Evolutionary conservation across 1,140 invertebrate species (phyloP).

Genomic region (Hormaphis cornu): DNA sequence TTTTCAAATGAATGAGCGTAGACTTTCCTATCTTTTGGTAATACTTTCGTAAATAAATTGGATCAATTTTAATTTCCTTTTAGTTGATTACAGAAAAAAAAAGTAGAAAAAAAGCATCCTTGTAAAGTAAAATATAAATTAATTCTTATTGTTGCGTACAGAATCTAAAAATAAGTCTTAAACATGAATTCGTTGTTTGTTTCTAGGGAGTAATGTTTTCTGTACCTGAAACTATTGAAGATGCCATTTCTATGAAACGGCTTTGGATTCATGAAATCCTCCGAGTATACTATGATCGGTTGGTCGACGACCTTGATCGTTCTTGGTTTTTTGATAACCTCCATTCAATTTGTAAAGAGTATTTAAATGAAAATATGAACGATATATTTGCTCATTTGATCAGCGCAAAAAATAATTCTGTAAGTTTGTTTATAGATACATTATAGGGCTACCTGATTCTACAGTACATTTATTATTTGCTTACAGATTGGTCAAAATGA

Average conservation of each 20-base stretch:
- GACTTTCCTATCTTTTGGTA: too few relatives aligned
- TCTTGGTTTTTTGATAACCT: constrained; percentile 63
- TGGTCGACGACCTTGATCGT: constrained; percentile 73
- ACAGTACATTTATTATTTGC: neutral
- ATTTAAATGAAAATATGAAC: constrained; percentile 48
- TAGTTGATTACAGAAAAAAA: too few relatives aligned
- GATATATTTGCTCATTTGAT: constrained; percentile 44
- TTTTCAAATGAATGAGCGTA: too few relatives aligned
- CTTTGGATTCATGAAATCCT: constrained; percentile 91
- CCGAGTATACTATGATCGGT: constrained; percentile 86
- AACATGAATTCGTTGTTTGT: too few relatives aligned
- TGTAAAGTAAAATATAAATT: too few relatives aligned
- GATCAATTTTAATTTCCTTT: too few relatives aligned
- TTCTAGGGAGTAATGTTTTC: constrained; percentile 78
- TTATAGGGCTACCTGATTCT: neutral
- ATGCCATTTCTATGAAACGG: constrained; percentile 76
- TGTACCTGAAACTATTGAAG: constrained; percentile 82
- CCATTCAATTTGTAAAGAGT: constrained; percentile 42
- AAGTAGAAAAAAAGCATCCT: too few relatives aligned
- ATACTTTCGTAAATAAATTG: too few relatives aligned
- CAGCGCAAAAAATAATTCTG: neutral
- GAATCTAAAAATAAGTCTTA: constrained; percentile 30
- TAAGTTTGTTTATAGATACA: neutral
- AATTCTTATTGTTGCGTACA: too few relatives aligned
- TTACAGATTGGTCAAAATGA: constrained; percentile 51